Base-by-base conservation (phyloP, 1,140 invertebrate species). In the Colletes gigas region DNA sequence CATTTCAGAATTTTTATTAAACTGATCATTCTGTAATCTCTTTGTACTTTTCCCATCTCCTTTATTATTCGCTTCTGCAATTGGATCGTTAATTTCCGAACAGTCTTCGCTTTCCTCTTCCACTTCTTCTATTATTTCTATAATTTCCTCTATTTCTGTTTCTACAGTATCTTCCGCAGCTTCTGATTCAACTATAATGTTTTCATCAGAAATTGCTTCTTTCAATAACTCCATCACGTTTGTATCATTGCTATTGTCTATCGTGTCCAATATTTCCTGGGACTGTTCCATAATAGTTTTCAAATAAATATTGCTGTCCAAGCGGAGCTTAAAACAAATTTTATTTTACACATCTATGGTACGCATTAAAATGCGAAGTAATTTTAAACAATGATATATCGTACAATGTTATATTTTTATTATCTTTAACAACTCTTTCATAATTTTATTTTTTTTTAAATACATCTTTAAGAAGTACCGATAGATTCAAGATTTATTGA, bases 41-140 rank as follows among this genome's bases (percentile, higher is more conserved):
- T 76, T 52, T 70, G 52, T 70, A 62, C 15, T 65, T 54, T 63
- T 62, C 72, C 68, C 81, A 76, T 67, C n/a, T 14, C 59, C 21
- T 9, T 72, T 70, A 14, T 68, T 15, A n/a, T 70, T 52, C 3
- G 0, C 66, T 44, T 85, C 57, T 30, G 87, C 82, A 19, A 39
- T 30, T 6, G 17, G 59, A 50, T 39, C 4, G 10, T 78, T 19
- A 54, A 52, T 21, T n/a, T 81, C 47, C 3, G 6, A 1, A 4
- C n/a, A 9, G 15, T 88, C 83, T 17, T 90, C 86, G 10, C 88
- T 84, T 0, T 71, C 54, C 65, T 91, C 87, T 70, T 91, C 90
- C 44, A 82, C 65, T 57, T 91, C 91, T 68, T 92, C 92, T 4
- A 92, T 90, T 77, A 92, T 91, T 88, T 90, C 89, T 65, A 89